Evolutionary conservation across 2,888 invertebrate species (phyloP).

Genomic region (Nomada ferruginata): DNA sequence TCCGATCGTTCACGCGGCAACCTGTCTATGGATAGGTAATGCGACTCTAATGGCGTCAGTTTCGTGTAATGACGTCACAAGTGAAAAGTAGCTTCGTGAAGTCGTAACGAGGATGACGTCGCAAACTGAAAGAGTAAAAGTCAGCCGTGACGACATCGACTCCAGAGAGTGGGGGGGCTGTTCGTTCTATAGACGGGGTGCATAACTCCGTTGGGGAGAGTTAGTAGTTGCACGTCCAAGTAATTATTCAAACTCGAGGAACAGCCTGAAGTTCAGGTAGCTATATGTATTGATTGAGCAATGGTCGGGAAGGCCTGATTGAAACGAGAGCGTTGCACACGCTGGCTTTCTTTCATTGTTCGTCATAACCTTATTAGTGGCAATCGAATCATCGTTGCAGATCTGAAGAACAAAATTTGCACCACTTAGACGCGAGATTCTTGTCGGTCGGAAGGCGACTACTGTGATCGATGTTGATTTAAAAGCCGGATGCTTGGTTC

Average conservation of each 20-base stretch:
- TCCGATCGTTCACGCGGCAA: background rate
- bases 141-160: conserved; percentile 18
- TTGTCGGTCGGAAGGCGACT: background rate
- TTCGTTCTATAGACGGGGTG: conserved; percentile 43
- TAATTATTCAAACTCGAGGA: conserved; percentile 67
- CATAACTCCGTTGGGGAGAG: conserved; percentile 41
- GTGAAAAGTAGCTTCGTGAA: conserved; percentile 16
- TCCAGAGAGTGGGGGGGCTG: background rate
- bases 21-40: conserved; percentile 4
- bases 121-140: conserved; percentile 23
- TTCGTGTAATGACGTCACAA: conserved; percentile 50
- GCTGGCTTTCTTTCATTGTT: conserved; percentile 39
- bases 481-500: too few relatives aligned
- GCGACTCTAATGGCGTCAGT: background rate
- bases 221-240: conserved; percentile 50
- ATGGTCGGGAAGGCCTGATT: conserved; percentile 34
- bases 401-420: conserved; percentile 27
- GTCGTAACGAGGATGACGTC: conserved; percentile 51
- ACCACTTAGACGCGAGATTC: conserved; percentile 10
- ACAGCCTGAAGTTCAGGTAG: conserved; percentile 62
- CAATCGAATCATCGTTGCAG: conserved; percentile 32
- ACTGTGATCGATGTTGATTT: background rate
- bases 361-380: conserved; percentile 11
- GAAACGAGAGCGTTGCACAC: conserved; percentile 38
- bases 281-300: conserved; percentile 57